A percentile compares a stretch with the other conserved stretches of the same genome.
These are phyloP conservation scores for Chaetodon trifascialis DNA, from an alignment of 2,113 vertebrate species.

Conservation along the genomic window DNA sequence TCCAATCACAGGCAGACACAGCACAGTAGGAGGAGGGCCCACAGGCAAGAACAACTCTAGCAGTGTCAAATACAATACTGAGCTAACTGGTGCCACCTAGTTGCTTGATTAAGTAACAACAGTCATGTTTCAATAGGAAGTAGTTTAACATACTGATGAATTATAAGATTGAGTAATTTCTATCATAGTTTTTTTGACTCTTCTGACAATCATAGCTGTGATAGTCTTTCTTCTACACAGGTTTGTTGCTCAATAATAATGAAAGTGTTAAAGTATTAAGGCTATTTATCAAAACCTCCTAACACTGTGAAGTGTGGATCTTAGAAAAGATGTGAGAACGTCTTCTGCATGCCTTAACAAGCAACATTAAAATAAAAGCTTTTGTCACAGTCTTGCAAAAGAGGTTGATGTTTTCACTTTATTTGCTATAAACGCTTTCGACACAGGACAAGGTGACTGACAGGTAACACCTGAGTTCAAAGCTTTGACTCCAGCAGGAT, in stretches of 20 bases:
- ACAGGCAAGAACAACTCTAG: not conserved
- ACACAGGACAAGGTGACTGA: not conserved
- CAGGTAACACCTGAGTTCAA: not conserved
- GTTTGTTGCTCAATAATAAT: not conserved
- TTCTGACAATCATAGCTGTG: too few species aligned
- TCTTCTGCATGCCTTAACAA: not conserved
- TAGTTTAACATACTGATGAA: not conserved
- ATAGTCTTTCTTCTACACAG: not conserved
- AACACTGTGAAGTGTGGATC: not conserved
- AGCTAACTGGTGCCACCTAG: conserved; percentile 45
- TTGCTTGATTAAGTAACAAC: conserved; percentile 39
- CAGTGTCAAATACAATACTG: not conserved
- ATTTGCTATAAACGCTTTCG: not conserved
- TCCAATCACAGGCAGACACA: conserved; percentile 67
- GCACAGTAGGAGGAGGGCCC: conserved; percentile 37
- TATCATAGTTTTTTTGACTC: too few species aligned
- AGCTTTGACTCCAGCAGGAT: not conserved
- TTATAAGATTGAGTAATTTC: not conserved
- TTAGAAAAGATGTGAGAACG: not conserved
- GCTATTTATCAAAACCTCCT: not conserved
- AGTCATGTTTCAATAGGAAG: not conserved
- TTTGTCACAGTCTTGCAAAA: not conserved
- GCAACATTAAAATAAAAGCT: not conserved
- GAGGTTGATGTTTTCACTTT: not conserved
- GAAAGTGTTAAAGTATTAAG: not conserved